Percentiles rank a stretch among this genome's conserved stretches.
Evolutionary conservation across 2,113 vertebrate genomes (phyloP).

Genomic region (Pleuronectes platessa): DNA sequence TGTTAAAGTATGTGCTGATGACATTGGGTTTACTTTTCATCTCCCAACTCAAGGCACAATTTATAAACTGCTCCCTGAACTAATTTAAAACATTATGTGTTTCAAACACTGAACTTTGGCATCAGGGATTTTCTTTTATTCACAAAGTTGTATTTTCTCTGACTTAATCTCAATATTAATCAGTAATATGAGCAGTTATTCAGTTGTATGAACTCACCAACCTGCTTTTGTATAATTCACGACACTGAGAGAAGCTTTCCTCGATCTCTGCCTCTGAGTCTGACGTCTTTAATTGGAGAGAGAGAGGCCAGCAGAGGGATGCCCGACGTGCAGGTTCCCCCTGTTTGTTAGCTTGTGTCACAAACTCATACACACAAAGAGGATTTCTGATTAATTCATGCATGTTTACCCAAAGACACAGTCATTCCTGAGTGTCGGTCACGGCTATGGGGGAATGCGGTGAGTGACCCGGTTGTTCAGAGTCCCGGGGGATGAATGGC

Average conservation of each 20-base stretch:
- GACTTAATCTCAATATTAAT: too few relatives aligned
- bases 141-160: too few relatives aligned
- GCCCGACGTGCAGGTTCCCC: not conserved
- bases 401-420: conserved; percentile 8
- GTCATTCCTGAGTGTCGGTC: not conserved
- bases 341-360: conserved; percentile 45
- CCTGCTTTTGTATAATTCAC: not conserved
- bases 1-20: too few relatives aligned
- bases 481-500: conserved; percentile 48
- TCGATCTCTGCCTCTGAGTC: not conserved
- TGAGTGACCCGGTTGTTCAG: conserved; percentile 47
- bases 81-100: too few relatives aligned
- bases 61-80: too few relatives aligned
- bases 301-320: conserved; percentile 14
- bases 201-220: not conserved
- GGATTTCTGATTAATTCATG: conserved; percentile 29
- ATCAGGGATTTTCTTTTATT: too few relatives aligned
- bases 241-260: not conserved
- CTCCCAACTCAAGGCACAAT: too few relatives aligned
- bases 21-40: too few relatives aligned
- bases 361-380: not conserved
- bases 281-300: conserved; percentile 7
- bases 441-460: conserved; percentile 14
- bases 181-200: not conserved
- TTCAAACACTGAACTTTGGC: too few relatives aligned